Base-by-base conservation (phyloP, 2,888 invertebrate genomes). In the Standfussiana lucernea region DNA sequence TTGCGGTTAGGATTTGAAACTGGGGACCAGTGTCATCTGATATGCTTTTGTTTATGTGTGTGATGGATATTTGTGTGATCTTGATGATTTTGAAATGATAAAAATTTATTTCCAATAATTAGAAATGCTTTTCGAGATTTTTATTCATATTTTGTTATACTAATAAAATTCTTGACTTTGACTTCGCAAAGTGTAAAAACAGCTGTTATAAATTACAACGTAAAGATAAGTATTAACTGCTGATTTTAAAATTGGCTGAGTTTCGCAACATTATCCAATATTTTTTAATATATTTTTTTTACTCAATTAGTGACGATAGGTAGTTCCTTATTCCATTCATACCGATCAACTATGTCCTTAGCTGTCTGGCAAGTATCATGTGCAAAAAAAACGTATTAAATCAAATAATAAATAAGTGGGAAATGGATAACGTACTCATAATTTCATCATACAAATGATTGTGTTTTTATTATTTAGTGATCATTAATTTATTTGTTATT, bases 1-100 rank as follows among this genome's bases (percentile, higher is more conserved):
- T 75, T 80, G 83, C 66, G 84, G 86, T 86, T 74, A 45, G 13
- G 10, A 35, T 61, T 69, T 71, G 15, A 64, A 32, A 28, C 28
- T 56, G 45, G 18, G 18, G 47, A 40, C 13, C 66, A 71, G 65
- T 74, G 80, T 70, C 74, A 83, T 74, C 61, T 72, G 35, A 15
- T 50, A 35, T 28, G n/a, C 50, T 71, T 50, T 24, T 37, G 62
- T 37, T 75, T 45, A 65, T 62, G 56, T 61, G n/a, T 69, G 4
- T 66, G 3, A 24, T 8, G 10, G 32, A 24, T 40, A 28, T n/a
- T n/a, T 5, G 47, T 47, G 47, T 21, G 47, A 42, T 13, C 15
- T 53, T 53, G n/a, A 13, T 28, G n/a, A 28, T 53, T 47, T 50
- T 50, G 50, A 24, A 50, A 10, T 50, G 47, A 7, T 10, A 24